Evolutionary conservation across 2,113 vertebrate genomes (phyloP).

Genomic region (Guaruba guarouba): DNA sequence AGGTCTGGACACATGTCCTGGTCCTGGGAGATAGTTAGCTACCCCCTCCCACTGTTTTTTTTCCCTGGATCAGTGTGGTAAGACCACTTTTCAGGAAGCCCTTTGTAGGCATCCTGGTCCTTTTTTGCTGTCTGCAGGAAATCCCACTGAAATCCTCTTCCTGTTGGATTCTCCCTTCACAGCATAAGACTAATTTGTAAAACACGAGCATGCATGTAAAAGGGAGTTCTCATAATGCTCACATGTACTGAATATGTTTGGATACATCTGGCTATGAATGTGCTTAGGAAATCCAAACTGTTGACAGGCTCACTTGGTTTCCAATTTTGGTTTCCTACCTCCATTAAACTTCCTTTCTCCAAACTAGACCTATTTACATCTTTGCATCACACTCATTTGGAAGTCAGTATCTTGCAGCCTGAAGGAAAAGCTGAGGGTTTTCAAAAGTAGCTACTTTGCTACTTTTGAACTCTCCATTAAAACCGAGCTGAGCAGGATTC

Average conservation of each 20-base stretch:
- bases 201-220: background rate
- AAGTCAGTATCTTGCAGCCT: background rate
- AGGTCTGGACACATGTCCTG: rapidly evolving
- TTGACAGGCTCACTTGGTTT: background rate
- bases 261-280: background rate
- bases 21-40: background rate
- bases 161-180: background rate
- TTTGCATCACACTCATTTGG: background rate
- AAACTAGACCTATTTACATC: background rate
- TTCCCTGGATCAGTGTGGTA: background rate
- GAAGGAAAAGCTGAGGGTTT: background rate
- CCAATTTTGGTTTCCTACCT: background rate
- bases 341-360: background rate
- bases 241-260: background rate
- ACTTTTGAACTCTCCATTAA: background rate
- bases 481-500: background rate
- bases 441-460: background rate
- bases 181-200: background rate
- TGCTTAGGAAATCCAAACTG: background rate
- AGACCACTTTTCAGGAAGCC: background rate
- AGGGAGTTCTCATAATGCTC: background rate
- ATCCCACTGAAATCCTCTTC: background rate
- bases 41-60: background rate
- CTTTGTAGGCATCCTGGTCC: background rate
- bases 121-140: background rate